These are phyloP conservation scores for Tridacna crocea DNA, from an alignment of 2,888 invertebrate species.

Conservation along the genomic window DNA sequence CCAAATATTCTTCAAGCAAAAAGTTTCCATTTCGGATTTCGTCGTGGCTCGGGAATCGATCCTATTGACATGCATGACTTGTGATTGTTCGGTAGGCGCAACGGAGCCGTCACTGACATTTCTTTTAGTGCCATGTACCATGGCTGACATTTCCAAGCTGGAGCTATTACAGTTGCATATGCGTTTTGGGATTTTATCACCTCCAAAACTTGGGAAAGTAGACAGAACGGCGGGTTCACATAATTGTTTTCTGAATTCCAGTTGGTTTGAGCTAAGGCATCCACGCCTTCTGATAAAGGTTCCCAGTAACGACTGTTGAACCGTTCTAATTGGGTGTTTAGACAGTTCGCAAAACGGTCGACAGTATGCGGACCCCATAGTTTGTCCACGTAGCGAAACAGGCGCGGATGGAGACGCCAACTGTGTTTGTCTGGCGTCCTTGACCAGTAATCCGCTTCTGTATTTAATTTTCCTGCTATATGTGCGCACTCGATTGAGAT, in stretches of 20 bases:
- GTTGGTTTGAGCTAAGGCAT: conserved; percentile 22
- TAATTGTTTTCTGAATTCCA: neutral
- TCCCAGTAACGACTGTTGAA: conserved; percentile 46
- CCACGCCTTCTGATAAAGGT: conserved; percentile 29
- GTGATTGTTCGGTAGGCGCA: neutral
- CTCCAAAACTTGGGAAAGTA: conserved; percentile 22
- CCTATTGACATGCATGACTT: neutral
- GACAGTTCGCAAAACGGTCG: conserved; percentile 32
- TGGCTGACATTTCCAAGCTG: conserved; percentile 32
- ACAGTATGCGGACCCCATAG: conserved; percentile 37
- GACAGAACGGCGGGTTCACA: neutral
- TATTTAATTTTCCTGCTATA: conserved; percentile 36
- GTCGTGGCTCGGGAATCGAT: neutral
- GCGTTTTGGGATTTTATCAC: conserved; percentile 25
- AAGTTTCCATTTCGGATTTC: neutral
- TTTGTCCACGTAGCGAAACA: conserved; percentile 36
- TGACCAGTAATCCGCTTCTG: conserved; percentile 43
- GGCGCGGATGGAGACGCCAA: conserved; percentile 34
- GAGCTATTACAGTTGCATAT: conserved; percentile 31
- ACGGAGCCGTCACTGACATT: neutral
- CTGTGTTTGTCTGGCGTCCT: conserved; percentile 38
- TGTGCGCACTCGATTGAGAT: conserved; percentile 35
- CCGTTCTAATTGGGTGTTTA: conserved; percentile 26
- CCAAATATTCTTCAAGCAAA: neutral
- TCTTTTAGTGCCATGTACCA: conserved; percentile 15